Evolutionary conservation across 2,797 vertebrate genomes (phyloP), one percentile per base, ranked within the genome.

Genomic region (Myotis vivesi): DNA sequence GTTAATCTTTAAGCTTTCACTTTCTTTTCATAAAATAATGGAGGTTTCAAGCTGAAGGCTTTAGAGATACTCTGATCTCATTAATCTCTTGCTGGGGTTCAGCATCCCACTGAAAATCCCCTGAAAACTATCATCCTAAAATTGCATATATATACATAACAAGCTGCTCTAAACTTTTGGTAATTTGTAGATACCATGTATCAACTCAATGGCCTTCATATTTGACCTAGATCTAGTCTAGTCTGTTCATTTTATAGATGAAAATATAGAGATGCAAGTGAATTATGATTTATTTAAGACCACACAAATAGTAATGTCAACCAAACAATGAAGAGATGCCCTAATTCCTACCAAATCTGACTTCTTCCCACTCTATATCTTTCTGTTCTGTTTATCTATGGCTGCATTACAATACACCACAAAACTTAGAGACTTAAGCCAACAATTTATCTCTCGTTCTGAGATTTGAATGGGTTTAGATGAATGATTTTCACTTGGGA

Each of bases 21-120:
- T 87, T 95, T 86, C 22, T 66, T 66, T 87, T 94, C 23, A 73
- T 59, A 92, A 89, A 93, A 89, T 85, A 57, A 85, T 68, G n/a
- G 16, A 85, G n/a, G 9, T 77, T 57, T 72, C 46, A 28, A 53
- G 23, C 0, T 11, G 4, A 91, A 88, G 5, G 0, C 11, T 82
- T 73, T 91, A 92, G 22, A 86, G 30, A 51, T 75, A 23, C 20
- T 62, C 17, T 75, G 44, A 38, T 71, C 8, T 57, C 79, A 77
- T 49, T 38, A 83, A 73, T 89, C 17, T 88, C 25, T 87, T 89
- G 20, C 33, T 76, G 19, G 38, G 23, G 22, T 62, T 87, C n/a
- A 51, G 23, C 11, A 53, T 36, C 13, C 28, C 19, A 68, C 62
- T 83, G 64, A 75, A 92, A 51, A 73, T 68, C 55, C 89, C 19